These are phyloP conservation scores for Varroa destructor DNA, from an alignment of 1,140 invertebrate species.

Conservation along the genomic window DNA sequence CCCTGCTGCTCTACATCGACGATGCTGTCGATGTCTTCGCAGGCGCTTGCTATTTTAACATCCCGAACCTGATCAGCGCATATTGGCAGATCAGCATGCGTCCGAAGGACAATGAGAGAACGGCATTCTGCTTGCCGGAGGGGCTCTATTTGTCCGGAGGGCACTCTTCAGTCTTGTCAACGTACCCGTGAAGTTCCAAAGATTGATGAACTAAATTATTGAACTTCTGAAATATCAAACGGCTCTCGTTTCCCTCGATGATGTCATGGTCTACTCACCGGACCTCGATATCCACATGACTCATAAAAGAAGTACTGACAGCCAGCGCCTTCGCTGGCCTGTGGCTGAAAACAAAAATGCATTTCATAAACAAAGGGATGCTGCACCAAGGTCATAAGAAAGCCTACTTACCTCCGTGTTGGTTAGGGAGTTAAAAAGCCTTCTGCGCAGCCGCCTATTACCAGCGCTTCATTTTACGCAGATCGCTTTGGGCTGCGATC, in stretches of 20 bases:
- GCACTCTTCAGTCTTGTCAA: background rate
- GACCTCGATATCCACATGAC: background rate
- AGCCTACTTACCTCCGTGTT: background rate
- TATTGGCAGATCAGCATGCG: conserved; percentile 33
- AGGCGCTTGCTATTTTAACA: conserved; percentile 31
- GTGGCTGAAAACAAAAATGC: background rate
- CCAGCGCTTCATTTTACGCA: conserved; percentile 4
- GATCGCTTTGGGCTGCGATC: background rate
- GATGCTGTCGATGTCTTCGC: conserved; percentile 30
- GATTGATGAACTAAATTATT: background rate
- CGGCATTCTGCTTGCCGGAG: conserved; percentile 29
- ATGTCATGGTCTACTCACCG: background rate
- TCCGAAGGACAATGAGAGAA: conserved; percentile 29
- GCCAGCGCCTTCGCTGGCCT: background rate
- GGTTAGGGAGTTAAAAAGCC: conserved; percentile 9
- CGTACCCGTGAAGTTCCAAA: background rate
- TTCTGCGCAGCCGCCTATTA: conserved; percentile 1
- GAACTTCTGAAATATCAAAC: background rate
- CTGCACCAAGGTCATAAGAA: background rate
- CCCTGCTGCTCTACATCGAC: conserved; percentile 32
- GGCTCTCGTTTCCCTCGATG: conserved; percentile 1
- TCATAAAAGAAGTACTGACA: background rate
- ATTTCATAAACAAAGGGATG: conserved; percentile 4
- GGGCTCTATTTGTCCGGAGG: background rate
- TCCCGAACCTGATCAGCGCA: conserved; percentile 30